phyloP scores from a whole-genome alignment of 2,888 invertebrate species.

The Pristionchus arcanus region DNA sequence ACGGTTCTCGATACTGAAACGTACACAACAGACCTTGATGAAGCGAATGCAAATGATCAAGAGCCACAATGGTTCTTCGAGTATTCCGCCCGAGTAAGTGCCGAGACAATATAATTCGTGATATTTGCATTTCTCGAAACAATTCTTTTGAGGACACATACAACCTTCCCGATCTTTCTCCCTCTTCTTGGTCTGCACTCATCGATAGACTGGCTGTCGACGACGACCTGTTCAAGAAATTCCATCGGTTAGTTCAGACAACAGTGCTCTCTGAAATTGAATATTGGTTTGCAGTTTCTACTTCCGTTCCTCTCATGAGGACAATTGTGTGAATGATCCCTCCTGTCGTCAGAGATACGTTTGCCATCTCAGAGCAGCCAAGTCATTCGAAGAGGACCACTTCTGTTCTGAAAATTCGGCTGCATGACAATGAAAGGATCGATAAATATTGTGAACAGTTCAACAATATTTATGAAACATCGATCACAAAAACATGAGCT shows the following conservation, averaged over 20 bases:
- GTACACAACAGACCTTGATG: conserved; percentile 68
- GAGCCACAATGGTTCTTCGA: conserved; percentile 65
- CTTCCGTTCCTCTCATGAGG: not conserved
- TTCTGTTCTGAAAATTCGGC: not conserved
- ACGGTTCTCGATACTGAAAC: conserved; percentile 72
- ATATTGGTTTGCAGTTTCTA: conserved; percentile 34
- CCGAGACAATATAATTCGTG: not conserved
- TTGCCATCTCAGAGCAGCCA: conserved; percentile 7
- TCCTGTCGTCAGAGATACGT: conserved; percentile 25
- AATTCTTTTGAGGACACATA: conserved; percentile 59
- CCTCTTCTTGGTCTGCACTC: conserved; percentile 68
- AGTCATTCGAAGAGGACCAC: conserved; percentile 8
- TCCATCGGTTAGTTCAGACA: conserved; percentile 59
- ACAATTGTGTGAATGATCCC: not conserved
- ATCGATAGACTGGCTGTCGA: conserved; percentile 65
- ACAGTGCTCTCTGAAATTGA: too few relatives aligned
- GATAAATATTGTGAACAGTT: too few relatives aligned
- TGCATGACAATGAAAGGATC: too few relatives aligned
- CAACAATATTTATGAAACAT: too few relatives aligned
- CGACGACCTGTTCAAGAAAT: conserved; percentile 65
- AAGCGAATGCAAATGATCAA: conserved; percentile 65
- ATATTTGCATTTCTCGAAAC: not conserved
- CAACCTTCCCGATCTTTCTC: conserved; percentile 70
- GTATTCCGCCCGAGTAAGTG: conserved; percentile 62
- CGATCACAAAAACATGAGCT: not conserved